Conservation (phyloP, 2,888 invertebrate species). For the Drosophila longiperda region DNA sequence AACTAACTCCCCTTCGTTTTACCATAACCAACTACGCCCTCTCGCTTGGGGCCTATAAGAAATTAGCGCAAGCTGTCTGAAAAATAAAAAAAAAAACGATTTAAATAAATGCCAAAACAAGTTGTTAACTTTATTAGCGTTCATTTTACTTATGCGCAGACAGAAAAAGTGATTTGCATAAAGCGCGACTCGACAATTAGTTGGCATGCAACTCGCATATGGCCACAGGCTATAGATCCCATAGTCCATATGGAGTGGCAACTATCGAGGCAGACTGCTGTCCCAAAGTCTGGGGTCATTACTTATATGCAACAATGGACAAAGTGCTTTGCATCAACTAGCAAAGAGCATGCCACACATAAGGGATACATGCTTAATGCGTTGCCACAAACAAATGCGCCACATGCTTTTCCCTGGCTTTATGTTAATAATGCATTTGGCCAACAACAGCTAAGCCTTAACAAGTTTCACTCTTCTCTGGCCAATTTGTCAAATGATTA, state of each 20-base stretch:
- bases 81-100: constrained; percentile 9
- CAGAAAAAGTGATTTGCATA: constrained; percentile 59
- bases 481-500: neutral
- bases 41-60: constrained; percentile 23
- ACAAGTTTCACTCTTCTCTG: neutral
- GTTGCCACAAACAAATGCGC: constrained; percentile 22
- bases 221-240: constrained; percentile 17
- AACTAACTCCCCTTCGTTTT: neutral
- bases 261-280: constrained; percentile 2
- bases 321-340: constrained; percentile 16
- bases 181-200: constrained; percentile 65
- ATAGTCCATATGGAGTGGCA: neutral
- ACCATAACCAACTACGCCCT: constrained; percentile 12
- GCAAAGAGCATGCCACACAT: neutral
- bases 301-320: constrained; percentile 38
- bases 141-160: constrained; percentile 30
- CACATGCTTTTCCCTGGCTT: constrained; percentile 18
- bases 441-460: neutral
- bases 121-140: constrained; percentile 70
- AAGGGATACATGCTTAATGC: neutral
- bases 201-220: constrained; percentile 65
- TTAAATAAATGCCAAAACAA: constrained; percentile 61
- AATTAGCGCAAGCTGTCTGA: constrained; percentile 52
- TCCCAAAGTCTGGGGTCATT: constrained; percentile 47
- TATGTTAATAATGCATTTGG: constrained; percentile 2